Percentiles rank a stretch among this genome's conserved stretches.
phyloP scores from a whole-genome alignment of 2,113 vertebrate genomes.

The Platichthys stellatus region DNA sequence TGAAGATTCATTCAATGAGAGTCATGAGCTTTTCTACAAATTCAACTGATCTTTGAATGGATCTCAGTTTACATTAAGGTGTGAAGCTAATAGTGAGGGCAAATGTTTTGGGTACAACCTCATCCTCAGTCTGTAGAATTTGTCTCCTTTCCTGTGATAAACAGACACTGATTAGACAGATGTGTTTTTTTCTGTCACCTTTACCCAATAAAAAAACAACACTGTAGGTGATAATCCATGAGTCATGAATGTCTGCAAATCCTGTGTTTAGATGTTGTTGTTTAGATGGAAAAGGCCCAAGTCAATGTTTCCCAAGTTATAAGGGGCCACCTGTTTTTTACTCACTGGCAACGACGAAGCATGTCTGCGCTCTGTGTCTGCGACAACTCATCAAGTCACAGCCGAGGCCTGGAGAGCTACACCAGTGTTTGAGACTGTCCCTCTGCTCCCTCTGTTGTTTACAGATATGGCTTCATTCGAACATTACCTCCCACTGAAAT shows the following conservation, averaged over 20 bases:
- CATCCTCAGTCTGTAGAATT: not conserved
- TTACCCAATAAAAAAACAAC: not conserved
- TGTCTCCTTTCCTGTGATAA: not conserved
- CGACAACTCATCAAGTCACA: not conserved
- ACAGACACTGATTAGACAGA: slow-evolving; percentile 2
- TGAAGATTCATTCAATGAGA: too few relatives aligned
- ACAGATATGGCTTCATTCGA: slow-evolving; percentile 1
- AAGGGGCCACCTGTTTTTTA: slow-evolving; percentile 17
- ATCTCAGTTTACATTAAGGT: not conserved
- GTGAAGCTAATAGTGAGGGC: not conserved
- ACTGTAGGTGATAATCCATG: not conserved
- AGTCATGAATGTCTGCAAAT: slow-evolving; percentile 19
- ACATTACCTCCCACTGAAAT: slow-evolving; percentile 1
- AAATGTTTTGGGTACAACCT: slow-evolving; percentile 8
- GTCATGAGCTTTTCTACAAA: not conserved
- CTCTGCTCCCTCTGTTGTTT: not conserved
- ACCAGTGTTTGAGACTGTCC: not conserved
- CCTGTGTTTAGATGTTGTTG: slow-evolving; percentile 3
- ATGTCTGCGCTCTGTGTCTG: not conserved
- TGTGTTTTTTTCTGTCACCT: not conserved
- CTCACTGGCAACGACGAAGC: not conserved
- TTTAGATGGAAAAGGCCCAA: too few relatives aligned
- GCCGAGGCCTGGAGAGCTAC: slow-evolving; percentile 11
- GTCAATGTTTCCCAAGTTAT: not conserved
- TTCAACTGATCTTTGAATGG: not conserved